These are phyloP conservation scores for Ferrisia virgata DNA, from an alignment of 2,888 invertebrate species.

Conservation along the genomic window DNA sequence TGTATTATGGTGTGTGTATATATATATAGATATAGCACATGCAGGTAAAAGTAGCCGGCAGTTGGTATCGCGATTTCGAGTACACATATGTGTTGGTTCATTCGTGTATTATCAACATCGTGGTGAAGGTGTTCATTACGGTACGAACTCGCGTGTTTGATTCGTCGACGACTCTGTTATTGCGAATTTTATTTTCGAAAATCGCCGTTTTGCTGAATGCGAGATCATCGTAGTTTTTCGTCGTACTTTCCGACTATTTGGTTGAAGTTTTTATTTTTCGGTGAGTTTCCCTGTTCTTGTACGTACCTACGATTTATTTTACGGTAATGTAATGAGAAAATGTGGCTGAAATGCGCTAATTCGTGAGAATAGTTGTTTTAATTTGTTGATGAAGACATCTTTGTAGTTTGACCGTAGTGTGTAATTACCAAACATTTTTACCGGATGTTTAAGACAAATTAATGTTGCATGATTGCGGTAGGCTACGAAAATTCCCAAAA, in stretches of 20 bases:
- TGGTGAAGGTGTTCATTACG: not conserved
- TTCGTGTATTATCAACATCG: not conserved
- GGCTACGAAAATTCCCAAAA: not conserved
- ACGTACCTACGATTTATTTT: not conserved
- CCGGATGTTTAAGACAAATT: not conserved
- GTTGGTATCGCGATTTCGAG: not conserved
- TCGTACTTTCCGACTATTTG: not conserved
- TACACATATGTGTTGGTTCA: not conserved
- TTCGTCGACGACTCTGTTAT: not conserved
- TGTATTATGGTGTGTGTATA: too few relatives aligned
- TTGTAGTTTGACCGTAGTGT: not conserved
- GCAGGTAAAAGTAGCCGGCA: not conserved
- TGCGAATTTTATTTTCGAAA: not conserved
- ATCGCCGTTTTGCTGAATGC: not conserved
- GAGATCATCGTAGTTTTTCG: not conserved
- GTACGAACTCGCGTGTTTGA: not conserved
- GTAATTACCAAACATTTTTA: not conserved
- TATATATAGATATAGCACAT: too few relatives aligned
- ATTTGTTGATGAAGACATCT: slow-evolving; percentile 2
- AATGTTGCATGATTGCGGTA: not conserved
- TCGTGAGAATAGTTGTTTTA: not conserved
- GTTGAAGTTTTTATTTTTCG: not conserved
- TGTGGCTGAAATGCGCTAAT: not conserved
- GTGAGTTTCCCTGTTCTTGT: not conserved
- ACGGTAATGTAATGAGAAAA: not conserved